Percentiles rank a stretch among this genome's conserved stretches.
phyloP scores from a whole-genome alignment of 2,113 vertebrate genomes.

The Motacilla alba region DNA sequence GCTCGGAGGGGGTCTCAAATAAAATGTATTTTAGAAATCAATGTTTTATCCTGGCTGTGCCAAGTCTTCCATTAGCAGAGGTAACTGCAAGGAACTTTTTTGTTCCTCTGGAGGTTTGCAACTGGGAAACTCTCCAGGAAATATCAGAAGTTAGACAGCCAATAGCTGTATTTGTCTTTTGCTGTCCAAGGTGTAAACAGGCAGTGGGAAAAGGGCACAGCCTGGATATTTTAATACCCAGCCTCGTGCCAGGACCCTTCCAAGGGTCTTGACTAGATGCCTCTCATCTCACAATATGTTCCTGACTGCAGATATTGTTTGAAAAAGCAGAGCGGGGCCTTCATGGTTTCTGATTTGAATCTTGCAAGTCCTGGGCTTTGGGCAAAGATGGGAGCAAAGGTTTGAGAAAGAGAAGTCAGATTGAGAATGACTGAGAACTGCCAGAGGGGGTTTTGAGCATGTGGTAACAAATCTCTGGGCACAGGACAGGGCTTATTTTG shows the following conservation, averaged over 20 bases:
- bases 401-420: background rate
- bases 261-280: background rate
- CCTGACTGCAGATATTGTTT: background rate
- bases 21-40: background rate
- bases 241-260: background rate
- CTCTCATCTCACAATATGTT: background rate
- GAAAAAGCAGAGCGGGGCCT: background rate
- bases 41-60: background rate
- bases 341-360: background rate
- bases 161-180: background rate
- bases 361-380: background rate
- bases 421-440: background rate
- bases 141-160: constrained; percentile 1
- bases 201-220: background rate
- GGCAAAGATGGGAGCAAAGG: background rate
- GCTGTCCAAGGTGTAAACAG: background rate
- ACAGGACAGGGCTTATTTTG: background rate
- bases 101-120: background rate
- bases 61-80: constrained; percentile 46
- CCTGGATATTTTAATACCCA: background rate
- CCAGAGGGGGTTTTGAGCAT: background rate
- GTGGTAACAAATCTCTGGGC: background rate
- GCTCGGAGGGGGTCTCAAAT: background rate
- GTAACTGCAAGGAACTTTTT: background rate
- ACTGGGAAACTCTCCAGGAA: constrained; percentile 28